Base-by-base conservation (phyloP, 2,113 vertebrate genomes). In the Saccopteryx leptura region DNA sequence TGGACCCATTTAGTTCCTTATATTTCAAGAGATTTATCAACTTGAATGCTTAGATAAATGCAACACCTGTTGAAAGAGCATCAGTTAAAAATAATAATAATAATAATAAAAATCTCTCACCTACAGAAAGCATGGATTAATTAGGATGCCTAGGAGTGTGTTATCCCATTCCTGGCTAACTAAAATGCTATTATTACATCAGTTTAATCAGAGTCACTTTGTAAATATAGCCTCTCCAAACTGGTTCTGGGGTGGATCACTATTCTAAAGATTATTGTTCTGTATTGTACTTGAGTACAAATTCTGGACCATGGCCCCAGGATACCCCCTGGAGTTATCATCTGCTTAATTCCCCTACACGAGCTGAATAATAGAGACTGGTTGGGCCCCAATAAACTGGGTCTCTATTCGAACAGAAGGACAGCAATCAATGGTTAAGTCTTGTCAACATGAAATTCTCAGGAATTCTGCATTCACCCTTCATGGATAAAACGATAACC, bases 331-430 rank as follows among this genome's bases (percentile, higher is more conserved):
- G 26, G 24, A 92, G 91, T 83, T 26, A 81, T 39, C 18, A 80
- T 69, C 75, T 83, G 33, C 17, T 88, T 84, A 63, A 71, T 74
- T 94, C 14, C 65, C 58, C 78, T 61, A 93, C 93, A 91, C 21
- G 46, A 18, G 19, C 6, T 46, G 18, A 80, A 13, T 58, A 13
- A 39, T 15, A 93, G 58, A 74, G 14, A 11, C n/a, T 95, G 33
- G 4, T 33, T 71, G 48, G 12, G 2, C 23, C 56, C 39, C 15
- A 88, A 46, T 7, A 93, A 88, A 89, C 0, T 52, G 5, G 60
- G n/a, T 24, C 48, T 71, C 90, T 33, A n/a, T 24, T 78, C 54
- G 66, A 61, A 54, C 15, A 63, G 56, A 79, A 68, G 33, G 26
- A 76, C 0, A 65, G 75, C 4, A 72, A 15, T 12, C 4, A 72